Conservation (phyloP, 2,113 vertebrate species). For the Phoenicopterus ruber region DNA sequence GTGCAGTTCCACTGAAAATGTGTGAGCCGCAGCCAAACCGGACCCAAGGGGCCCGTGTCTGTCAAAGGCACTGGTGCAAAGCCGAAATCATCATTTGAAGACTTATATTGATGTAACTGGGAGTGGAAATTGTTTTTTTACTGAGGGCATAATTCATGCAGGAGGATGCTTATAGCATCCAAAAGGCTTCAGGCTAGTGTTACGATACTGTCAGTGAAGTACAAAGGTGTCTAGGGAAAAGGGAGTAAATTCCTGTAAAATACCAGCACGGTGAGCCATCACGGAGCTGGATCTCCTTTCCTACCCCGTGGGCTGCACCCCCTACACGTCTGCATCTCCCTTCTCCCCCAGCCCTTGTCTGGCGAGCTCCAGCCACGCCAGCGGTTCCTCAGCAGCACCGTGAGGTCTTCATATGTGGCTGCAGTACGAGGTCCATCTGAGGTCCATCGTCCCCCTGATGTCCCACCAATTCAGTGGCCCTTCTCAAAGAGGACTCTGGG, state of each 20-base stretch:
- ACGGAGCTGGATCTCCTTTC: neutral
- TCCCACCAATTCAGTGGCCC: accelerated
- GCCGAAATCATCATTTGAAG: neutral
- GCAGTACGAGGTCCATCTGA: neutral
- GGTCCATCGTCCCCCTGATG: accelerated
- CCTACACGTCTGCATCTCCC: neutral
- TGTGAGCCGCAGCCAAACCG: neutral
- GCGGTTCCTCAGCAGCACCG: accelerated
- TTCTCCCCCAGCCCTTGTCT: neutral
- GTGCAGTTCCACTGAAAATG: neutral
- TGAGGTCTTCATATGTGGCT: neutral
- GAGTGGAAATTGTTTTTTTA: constrained; percentile 17
- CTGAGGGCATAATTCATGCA: constrained; percentile 3
- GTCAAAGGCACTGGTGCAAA: neutral
- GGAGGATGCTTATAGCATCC: neutral
- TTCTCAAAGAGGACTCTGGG: neutral
- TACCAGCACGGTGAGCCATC: neutral
- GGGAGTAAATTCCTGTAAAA: neutral
- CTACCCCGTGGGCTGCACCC: neutral
- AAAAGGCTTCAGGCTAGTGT: neutral
- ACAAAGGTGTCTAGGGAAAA: neutral
- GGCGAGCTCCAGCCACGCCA: accelerated
- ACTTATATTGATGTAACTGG: constrained; percentile 2
- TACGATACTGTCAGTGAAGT: neutral
- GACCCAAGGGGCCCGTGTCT: neutral